Percentiles rank a stretch among this genome's conserved stretches.
phyloP scores from a whole-genome alignment of 1,140 invertebrate species.

The Antheraea pernyi region DNA sequence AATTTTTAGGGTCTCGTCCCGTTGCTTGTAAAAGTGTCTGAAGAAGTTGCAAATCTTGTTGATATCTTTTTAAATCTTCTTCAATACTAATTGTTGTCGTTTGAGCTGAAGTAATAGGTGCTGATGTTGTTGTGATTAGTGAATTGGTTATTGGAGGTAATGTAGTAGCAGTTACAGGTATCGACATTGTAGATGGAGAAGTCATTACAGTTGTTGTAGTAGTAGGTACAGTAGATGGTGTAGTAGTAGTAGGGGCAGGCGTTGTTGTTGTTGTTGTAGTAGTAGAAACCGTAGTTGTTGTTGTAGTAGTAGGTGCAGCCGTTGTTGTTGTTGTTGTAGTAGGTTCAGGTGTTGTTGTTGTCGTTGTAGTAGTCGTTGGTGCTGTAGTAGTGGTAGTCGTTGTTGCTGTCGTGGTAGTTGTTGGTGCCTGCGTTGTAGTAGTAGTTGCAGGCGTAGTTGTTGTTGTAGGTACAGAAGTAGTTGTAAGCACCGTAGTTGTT shows the following conservation, averaged over 20 bases:
- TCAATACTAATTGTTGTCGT: constrained; percentile 23
- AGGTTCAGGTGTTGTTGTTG: constrained; percentile 26
- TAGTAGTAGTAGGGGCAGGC: constrained; percentile 22
- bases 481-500: constrained; percentile 13
- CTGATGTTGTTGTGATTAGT: constrained; percentile 19
- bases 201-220: constrained; percentile 23
- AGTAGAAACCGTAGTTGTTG: constrained; percentile 26
- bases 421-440: constrained; percentile 29
- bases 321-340: constrained; percentile 38
- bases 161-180: constrained; percentile 22
- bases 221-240: constrained; percentile 11
- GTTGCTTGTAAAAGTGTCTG: constrained; percentile 33
- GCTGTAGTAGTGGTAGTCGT: constrained; percentile 29
- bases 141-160: constrained; percentile 23
- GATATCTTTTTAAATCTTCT: constrained; percentile 32
- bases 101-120: constrained; percentile 1
- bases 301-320: constrained; percentile 11
- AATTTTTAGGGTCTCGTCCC: constrained; percentile 32
- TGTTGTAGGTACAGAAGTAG: constrained; percentile 27
- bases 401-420: constrained; percentile 29
- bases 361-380: constrained; percentile 22
- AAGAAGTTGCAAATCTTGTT: constrained; percentile 35
- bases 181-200: not conserved
- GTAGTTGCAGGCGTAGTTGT: constrained; percentile 36
- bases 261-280: constrained; percentile 32